A percentile compares a stretch with the other conserved stretches of the same genome.
Evolutionary conservation across 2,113 vertebrate species (phyloP).

Genomic region (Oreotragus oreotragus): DNA sequence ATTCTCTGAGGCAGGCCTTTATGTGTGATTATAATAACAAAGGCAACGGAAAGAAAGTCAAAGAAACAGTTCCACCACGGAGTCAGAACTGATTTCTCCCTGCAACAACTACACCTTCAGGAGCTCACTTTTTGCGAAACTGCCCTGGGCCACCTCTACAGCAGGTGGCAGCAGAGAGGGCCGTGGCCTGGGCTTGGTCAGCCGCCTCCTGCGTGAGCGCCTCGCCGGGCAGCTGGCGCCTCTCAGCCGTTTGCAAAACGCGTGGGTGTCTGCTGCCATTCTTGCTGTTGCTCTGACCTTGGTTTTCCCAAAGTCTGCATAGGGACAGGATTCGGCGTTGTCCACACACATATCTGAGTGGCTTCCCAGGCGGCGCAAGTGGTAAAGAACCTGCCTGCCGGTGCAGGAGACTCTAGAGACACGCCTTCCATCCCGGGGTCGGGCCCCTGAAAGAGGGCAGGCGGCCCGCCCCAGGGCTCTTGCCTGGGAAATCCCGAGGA

Average conservation of each 20-base stretch:
- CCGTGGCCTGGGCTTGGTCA: accelerated
- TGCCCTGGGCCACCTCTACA: no score
- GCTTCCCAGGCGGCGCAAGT: background rate
- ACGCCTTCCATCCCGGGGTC: background rate
- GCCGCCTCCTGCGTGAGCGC: accelerated
- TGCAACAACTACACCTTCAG: background rate
- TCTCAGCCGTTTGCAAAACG: background rate
- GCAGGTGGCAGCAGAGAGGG: accelerated
- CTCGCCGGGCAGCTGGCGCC: background rate
- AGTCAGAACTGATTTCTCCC: background rate
- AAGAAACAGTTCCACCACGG: background rate
- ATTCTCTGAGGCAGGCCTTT: background rate
- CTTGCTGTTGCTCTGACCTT: accelerated
- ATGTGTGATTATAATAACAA: background rate
- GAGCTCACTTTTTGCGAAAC: background rate
- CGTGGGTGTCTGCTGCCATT: accelerated
- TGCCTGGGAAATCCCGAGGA: background rate
- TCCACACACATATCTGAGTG: background rate
- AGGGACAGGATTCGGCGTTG: background rate
- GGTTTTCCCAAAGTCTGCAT: accelerated
- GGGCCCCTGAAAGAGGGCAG: background rate
- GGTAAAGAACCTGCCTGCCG: background rate
- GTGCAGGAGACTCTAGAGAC: background rate
- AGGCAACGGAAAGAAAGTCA: background rate
- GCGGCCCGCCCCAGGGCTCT: background rate